Base-by-base conservation (phyloP, 2,113 vertebrate genomes). In the Callaeas wilsoni region DNA sequence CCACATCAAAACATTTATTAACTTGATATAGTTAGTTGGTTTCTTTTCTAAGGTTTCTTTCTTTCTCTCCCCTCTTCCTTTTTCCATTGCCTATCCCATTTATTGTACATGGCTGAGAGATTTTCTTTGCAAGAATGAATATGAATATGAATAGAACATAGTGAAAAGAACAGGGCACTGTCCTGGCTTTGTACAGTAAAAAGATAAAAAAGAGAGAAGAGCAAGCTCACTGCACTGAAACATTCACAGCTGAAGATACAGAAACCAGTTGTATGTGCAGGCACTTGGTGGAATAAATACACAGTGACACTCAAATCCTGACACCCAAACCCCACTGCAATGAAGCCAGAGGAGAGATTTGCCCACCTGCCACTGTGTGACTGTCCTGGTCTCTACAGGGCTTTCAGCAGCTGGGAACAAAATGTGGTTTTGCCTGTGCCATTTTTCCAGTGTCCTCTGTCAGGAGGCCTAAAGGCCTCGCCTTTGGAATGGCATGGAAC, bases 231-330 rank as follows among this genome's bases (percentile, higher is more conserved):
- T 2, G 5, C 62, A 37, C 8, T 12, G 52, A 82, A 90, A 90
- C 19, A 79, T 55, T 85, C 50, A 83, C 10, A 73, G 29, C 39
- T 64, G n/a, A 87, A 79, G 62, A 64, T 29, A 16, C 56, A 64
- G 71, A 73, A 69, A 33, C 15, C 39, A 46, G 12, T 6, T 82
- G 11, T 49, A 71, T 2, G 1, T 3, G 1, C 81, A 95, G 91
- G 92, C 90, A 95, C 95, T 96, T 93, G 71, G 63, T 83, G 59
- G 39, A 88, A 80, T 79, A 93, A 71, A 85, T 55, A 70, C 1
- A 85, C 21, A 53, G 16, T 25, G 41, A 56, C 15, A 32, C 37
- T 42, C 30, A 65, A 63, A 50, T 91, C 42, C 55, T 77, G 55
- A n/a, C 37, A 53, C 18, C 35, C 46, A 47, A 82, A 89, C 16